Base-by-base conservation (phyloP, 2,888 invertebrate genomes). In the Tiliacea citrago region DNA sequence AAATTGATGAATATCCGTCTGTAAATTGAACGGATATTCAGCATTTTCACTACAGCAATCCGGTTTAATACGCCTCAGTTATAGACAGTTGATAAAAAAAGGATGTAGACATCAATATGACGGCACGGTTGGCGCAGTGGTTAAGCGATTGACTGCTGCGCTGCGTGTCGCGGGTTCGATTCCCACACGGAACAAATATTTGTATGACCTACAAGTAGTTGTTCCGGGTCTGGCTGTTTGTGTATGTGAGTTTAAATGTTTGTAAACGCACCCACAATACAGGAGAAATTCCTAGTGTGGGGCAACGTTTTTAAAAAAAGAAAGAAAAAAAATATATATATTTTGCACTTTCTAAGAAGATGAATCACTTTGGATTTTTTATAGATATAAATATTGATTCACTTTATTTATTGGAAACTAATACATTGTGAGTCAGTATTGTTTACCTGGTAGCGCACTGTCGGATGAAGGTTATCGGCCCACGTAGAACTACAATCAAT, bases 321-420 rank as follows among this genome's bases (percentile, higher is more conserved):
- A n/a, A n/a, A n/a, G n/a, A n/a, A n/a, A n/a, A n/a, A n/a, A n/a
- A n/a, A n/a, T n/a, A n/a, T n/a, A n/a, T 29, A 2, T 49, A 66
- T 57, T 75, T 57, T 12, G 18, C 29, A 58, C 62, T 70, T 70
- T 63, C 62, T 45, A 35, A 53, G 42, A 63, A 77, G 13, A 18
- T 82, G 68, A 80, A 51, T 82, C 73, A 80, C 9, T 58, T 49
- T 57, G 24, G 16, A 16, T 29, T 53, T 55, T 82, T 53, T 18
- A 35, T 49, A 53, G 24, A 60, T 49, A 58, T 49, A 68, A 51
- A 51, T 82, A 78, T 82, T 68, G 75, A 75, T 75, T 82, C 73
- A 77, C 57, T 77, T 71, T 75, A 71, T 77, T 71, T 75, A 71
- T 66, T 55, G 35, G 83, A 71, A 79, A 62, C 42, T 29, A 29